Base-by-base conservation (phyloP, 2,797 vertebrate species). In the Gymnopithys bicolor region DNA sequence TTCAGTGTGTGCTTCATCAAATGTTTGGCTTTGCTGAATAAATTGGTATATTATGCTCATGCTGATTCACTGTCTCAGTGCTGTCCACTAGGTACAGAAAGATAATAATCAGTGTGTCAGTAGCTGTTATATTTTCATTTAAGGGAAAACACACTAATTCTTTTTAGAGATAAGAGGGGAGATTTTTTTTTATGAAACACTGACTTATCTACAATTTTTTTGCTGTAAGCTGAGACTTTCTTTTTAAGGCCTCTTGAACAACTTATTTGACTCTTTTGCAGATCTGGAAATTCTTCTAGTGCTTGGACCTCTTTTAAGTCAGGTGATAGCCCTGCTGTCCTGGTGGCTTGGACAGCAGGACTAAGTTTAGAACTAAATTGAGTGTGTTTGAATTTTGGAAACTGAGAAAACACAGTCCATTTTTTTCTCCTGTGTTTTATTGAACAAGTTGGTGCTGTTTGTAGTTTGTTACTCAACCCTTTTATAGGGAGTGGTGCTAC, bases 21-120 rank as follows among this genome's bases (percentile, higher is more conserved):
- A 97, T 97, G 97, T 97, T 97, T 97, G 96, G 73, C 93, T 97
- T 97, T 92, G 95, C 94, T 81, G 94, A 95, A 84, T 96, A 96
- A 96, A 91, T 96, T 93, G 95, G 93, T 96, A 60, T 96, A 92
- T 95, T 94, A 92, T 95, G 92, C 97, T 96, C 91, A 93, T 96
- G 91, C 86, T 97, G 97, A 96, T 96, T 95, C 96, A 95, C 93
- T 97, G 95, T 97, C 97, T 97, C 93, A 62, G 64, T 85, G 77
- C 93, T 95, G 96, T 97, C 97, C 89, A 93, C 90, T 95, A 55
- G 55, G 84, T 87, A 91, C 77, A 92, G 95, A 94, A 92, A 96
- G 89, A 91, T 95, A 97, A 97, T 97, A 96, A 96, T 96, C 95
- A 95, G 91, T 67, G 78, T 97, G 97, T 97, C 96, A 93, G 91